These are phyloP conservation scores for Gadopsis bispinosus DNA, from an alignment of 2,797 vertebrate genomes.

Conservation along the genomic window DNA sequence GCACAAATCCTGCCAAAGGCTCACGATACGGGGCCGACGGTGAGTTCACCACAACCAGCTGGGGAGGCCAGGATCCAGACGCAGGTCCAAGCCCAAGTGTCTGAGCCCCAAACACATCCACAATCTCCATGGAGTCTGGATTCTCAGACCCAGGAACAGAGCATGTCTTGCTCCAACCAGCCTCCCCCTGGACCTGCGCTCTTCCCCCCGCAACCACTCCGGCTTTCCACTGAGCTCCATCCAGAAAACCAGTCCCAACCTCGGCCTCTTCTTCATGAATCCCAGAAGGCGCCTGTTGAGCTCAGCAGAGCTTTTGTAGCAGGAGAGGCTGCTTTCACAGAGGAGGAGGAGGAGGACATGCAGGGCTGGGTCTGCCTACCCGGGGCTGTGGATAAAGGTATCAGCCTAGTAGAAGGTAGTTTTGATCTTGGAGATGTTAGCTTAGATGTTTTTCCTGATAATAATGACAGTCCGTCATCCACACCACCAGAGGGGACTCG, in stretches of 20 bases:
- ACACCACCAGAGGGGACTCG: constrained; percentile 2
- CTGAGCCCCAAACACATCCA: background rate
- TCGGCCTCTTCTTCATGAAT: background rate
- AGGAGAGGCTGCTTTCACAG: background rate
- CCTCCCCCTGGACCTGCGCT: background rate
- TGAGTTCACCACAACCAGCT: background rate
- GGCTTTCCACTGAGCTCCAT: constrained; percentile 5
- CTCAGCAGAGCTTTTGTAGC: background rate
- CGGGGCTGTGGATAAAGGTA: background rate
- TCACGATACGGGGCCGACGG: background rate
- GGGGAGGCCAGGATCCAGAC: background rate
- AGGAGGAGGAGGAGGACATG: constrained; percentile 29
- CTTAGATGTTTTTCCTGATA: background rate
- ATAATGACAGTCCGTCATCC: background rate
- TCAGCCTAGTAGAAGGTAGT: background rate
- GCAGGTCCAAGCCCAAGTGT: background rate
- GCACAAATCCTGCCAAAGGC: background rate
- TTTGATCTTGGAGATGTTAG: constrained; percentile 21
- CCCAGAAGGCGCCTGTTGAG: constrained; percentile 6
- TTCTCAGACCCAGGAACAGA: background rate
- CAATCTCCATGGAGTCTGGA: background rate
- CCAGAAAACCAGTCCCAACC: background rate
- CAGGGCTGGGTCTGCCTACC: constrained; percentile 30
- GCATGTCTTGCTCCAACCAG: background rate
- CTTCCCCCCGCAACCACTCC: background rate